phyloP scores from a whole-genome alignment of 2,113 vertebrate genomes.

The Pristiophorus japonicus region DNA sequence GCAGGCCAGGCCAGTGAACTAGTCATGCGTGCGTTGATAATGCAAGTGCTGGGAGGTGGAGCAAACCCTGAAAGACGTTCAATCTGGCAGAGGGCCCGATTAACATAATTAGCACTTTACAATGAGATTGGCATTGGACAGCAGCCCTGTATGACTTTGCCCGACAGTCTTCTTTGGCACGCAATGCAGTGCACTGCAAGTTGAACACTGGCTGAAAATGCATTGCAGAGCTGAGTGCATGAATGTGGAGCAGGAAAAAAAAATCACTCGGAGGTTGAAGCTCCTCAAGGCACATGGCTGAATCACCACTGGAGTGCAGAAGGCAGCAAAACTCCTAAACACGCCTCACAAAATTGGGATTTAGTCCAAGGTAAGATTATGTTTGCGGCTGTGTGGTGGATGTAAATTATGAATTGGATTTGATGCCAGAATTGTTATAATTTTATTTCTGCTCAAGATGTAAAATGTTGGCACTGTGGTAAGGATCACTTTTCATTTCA shows the following conservation, averaged over 20 bases:
- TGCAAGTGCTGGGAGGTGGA: neutral
- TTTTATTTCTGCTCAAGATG: neutral
- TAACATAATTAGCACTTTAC: neutral
- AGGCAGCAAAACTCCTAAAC: neutral
- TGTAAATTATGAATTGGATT: neutral
- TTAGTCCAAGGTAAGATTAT: neutral
- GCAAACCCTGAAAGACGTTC: neutral
- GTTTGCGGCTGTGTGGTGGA: neutral
- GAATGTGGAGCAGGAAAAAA: neutral
- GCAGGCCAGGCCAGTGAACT: too few species aligned
- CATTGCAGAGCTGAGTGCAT: neutral
- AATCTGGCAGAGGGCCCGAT: neutral
- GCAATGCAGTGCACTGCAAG: too few species aligned
- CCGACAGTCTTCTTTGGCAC: neutral
- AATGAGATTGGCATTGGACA: neutral
- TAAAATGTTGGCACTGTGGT: neutral
- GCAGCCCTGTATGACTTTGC: neutral
- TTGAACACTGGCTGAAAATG: too few species aligned
- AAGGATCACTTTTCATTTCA: neutral
- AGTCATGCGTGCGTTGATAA: neutral
- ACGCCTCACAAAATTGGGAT: neutral
- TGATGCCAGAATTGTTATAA: neutral
- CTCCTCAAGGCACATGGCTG: neutral
- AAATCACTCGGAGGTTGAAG: neutral
- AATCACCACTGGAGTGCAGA: neutral